phyloP scores from a whole-genome alignment of 2,888 invertebrate species.

The Epiblema foenella region DNA sequence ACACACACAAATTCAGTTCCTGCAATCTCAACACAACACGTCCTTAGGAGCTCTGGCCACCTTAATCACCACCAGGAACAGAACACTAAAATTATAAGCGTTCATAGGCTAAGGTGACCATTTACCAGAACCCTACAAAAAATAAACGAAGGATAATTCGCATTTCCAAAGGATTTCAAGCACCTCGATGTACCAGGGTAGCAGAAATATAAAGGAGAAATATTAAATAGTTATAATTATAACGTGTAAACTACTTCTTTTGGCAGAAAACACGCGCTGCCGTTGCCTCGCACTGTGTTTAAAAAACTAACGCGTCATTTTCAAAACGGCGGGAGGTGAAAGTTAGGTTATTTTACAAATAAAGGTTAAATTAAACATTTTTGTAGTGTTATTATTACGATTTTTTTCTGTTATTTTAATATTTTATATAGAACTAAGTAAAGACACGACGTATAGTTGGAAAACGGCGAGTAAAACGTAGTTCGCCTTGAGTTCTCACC shows the following conservation, averaged over 20 bases:
- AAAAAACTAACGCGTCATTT: conserved; percentile 19
- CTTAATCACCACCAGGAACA: background rate
- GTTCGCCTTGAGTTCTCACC: conserved; percentile 77
- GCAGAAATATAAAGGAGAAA: conserved; percentile 65
- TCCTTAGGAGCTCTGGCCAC: background rate
- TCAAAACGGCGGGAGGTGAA: conserved; percentile 7
- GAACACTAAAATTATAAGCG: background rate
- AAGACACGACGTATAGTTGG: conserved; percentile 62
- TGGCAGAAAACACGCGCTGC: conserved; percentile 20
- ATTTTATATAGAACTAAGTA: conserved; percentile 42
- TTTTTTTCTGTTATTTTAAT: background rate
- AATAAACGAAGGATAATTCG: conserved; percentile 2
- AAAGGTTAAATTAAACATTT: background rate
- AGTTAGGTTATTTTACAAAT: background rate
- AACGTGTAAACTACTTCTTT: conserved; percentile 64
- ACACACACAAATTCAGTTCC: no score
- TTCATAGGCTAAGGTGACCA: background rate
- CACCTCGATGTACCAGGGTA: conserved; percentile 62
- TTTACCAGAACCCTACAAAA: background rate
- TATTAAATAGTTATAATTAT: conserved; percentile 69
- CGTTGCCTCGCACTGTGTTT: conserved; percentile 25
- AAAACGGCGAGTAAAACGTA: conserved; percentile 78
- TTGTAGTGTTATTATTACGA: background rate
- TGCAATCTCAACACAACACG: no score
- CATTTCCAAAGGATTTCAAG: conserved; percentile 23